These are phyloP conservation scores for Pelosia muscerda DNA, from an alignment of 2,888 invertebrate genomes.

Conservation along the genomic window DNA sequence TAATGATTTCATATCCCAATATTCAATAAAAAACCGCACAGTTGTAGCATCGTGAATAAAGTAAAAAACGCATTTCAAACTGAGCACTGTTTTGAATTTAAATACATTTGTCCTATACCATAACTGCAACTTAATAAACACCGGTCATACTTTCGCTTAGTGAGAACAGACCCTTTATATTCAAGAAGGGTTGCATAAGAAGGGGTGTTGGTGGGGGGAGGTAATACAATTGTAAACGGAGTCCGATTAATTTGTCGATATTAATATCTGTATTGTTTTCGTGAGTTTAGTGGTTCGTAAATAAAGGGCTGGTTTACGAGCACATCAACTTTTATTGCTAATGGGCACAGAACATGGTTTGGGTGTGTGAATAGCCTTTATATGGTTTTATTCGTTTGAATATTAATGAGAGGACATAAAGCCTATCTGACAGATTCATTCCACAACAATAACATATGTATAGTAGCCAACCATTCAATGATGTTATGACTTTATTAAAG, in stretches of 20 bases:
- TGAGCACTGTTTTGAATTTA: no score
- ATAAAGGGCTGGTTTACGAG: conserved; percentile 34
- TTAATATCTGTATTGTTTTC: conserved; percentile 50
- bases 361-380: conserved; percentile 10
- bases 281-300: conserved; percentile 39
- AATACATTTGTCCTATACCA: no score
- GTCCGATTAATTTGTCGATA: conserved; percentile 45
- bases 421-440: neutral
- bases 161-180: neutral
- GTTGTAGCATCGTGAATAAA: no score
- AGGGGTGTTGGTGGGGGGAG: conserved; percentile 5
- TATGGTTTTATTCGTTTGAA: conserved; percentile 15
- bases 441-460: neutral
- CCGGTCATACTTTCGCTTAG: neutral
- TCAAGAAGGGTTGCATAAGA: neutral
- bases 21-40: no score
- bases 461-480: neutral
- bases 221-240: conserved; percentile 19
- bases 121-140: no score
- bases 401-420: conserved; percentile 6
- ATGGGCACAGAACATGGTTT: conserved; percentile 26
- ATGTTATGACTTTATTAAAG: neutral
- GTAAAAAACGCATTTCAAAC: no score
- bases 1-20: no score
- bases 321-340: conserved; percentile 41